Evolutionary conservation across 2,113 vertebrate genomes (phyloP).

Genomic region (Rattus rattus): DNA sequence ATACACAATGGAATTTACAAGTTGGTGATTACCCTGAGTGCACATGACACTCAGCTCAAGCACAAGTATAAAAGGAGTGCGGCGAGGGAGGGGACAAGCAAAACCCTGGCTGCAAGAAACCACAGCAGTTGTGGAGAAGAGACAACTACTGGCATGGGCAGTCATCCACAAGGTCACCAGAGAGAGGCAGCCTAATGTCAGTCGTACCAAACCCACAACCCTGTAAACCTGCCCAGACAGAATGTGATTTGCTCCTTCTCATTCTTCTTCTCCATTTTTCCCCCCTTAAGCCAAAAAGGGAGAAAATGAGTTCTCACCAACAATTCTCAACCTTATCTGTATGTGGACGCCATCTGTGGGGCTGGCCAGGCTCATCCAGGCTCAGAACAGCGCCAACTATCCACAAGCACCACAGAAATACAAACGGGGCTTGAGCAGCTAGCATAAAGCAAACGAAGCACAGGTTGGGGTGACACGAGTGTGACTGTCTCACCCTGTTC

Average conservation of each 20-base stretch:
- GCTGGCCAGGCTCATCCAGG: neutral
- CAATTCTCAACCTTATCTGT: neutral
- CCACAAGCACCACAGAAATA: neutral
- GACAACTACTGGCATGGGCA: neutral
- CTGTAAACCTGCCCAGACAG: slow-evolving; percentile 29
- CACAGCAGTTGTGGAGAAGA: neutral
- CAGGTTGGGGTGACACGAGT: too few relatives aligned
- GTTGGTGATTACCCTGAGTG: neutral
- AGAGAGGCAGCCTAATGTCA: neutral
- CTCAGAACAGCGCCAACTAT: neutral
- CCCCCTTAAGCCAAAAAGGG: neutral
- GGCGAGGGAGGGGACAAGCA: neutral
- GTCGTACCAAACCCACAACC: neutral
- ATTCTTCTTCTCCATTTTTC: too few relatives aligned
- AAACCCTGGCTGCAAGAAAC: neutral
- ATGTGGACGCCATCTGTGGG: neutral
- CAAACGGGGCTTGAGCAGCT: neutral
- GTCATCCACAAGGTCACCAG: neutral
- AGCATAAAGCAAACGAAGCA: neutral
- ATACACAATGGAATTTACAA: slow-evolving; percentile 9
- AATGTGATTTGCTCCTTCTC: neutral
- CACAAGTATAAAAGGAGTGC: neutral
- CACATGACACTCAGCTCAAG: neutral
- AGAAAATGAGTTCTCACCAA: neutral
- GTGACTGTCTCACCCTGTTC: neutral